phyloP scores from a whole-genome alignment of 2,888 invertebrate species.

The Drosophila neotestacea region DNA sequence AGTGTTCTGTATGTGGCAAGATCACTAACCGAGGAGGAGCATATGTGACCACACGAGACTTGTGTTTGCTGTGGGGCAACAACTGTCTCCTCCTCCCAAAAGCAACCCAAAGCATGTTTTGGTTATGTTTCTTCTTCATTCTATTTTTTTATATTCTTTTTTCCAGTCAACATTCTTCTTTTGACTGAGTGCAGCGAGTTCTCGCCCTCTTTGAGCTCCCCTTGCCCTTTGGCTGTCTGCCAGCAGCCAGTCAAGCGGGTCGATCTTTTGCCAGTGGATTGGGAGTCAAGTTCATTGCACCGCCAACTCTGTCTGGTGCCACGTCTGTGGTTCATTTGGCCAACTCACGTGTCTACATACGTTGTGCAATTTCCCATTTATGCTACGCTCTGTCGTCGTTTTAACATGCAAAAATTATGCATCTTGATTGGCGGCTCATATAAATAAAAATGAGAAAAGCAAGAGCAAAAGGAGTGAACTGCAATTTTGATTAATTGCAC shows the following conservation, averaged over 20 bases:
- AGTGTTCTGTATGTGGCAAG: conserved; percentile 35
- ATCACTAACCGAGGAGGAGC: conserved; percentile 43
- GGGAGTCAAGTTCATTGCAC: conserved; percentile 74
- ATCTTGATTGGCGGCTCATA: conserved; percentile 66
- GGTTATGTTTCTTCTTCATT: conserved; percentile 32
- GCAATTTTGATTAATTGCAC: conserved; percentile 71
- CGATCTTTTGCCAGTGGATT: conserved; percentile 57
- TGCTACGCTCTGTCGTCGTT: conserved; percentile 25
- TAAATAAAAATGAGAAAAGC: conserved; percentile 19
- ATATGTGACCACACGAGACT: conserved; percentile 42
- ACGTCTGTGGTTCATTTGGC: conserved; percentile 54
- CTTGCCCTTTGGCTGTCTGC: conserved; percentile 63
- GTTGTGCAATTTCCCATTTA: conserved; percentile 52
- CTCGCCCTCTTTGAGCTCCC: conserved; percentile 21
- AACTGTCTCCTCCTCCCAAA: conserved; percentile 18
- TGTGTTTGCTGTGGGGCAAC: conserved; percentile 24
- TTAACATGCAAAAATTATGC: conserved; percentile 70
- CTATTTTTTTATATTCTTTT: conserved; percentile 9
- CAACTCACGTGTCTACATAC: conserved; percentile 57
- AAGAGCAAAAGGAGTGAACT: conserved; percentile 25
- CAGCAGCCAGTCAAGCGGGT: conserved; percentile 69
- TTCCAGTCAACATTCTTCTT: conserved; percentile 34
- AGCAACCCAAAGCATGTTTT: conserved; percentile 50
- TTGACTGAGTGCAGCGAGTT: conserved; percentile 46
- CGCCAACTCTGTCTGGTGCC: conserved; percentile 45